These are phyloP conservation scores for Tauraco hartlaubi DNA, from an alignment of 2,797 vertebrate genomes.

Conservation along the genomic window DNA sequence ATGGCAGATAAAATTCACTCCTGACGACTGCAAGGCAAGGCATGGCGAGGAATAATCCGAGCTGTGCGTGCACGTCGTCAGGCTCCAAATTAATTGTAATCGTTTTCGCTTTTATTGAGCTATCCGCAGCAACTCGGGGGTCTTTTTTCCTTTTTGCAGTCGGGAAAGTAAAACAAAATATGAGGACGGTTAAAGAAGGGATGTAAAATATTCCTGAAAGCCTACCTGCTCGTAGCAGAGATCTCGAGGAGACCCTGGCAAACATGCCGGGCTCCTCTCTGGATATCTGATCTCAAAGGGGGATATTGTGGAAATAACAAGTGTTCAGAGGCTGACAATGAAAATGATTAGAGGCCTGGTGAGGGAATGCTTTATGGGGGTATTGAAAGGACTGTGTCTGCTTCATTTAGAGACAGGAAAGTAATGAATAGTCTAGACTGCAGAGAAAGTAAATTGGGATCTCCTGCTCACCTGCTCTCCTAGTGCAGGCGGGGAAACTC, in stretches of 20 bases:
- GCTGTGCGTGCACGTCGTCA: background rate
- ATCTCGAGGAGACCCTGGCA: constrained; percentile 4
- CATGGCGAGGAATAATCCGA: background rate
- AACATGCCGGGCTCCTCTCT: background rate
- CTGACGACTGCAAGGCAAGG: constrained; percentile 31
- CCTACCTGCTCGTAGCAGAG: background rate
- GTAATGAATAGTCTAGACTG: constrained; percentile 75
- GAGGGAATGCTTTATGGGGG: constrained; percentile 60
- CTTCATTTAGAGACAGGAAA: constrained; percentile 65
- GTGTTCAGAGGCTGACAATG: constrained; percentile 68
- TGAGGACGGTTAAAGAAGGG: background rate
- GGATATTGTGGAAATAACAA: constrained; percentile 68
- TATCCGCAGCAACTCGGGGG: rapidly evolving
- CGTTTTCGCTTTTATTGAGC: background rate
- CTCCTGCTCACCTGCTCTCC: constrained; percentile 55
- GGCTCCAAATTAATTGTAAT: constrained; percentile 40
- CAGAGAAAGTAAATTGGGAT: constrained; percentile 63
- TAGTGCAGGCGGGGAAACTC: background rate
- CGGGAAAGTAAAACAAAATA: constrained; percentile 5
- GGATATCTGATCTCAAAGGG: constrained; percentile 64
- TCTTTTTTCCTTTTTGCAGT: background rate
- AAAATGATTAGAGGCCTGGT: constrained; percentile 68
- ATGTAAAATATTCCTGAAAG: constrained; percentile 15
- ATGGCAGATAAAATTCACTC: constrained; percentile 64
- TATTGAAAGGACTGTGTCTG: constrained; percentile 59